Evolutionary conservation across 2,888 invertebrate genomes (phyloP).

Genomic region (Eilema depressum): DNA sequence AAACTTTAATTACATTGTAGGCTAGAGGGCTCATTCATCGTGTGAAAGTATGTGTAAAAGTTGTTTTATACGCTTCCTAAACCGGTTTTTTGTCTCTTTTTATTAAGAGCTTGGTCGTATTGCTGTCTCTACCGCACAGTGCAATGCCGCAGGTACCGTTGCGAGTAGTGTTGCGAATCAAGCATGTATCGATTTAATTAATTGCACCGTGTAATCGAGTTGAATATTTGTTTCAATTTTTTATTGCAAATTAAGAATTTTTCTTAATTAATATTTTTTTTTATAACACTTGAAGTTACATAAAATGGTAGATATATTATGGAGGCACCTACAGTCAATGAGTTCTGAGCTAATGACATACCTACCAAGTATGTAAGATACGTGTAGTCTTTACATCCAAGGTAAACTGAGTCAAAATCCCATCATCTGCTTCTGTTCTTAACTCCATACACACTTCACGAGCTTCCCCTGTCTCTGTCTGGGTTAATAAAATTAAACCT

Average conservation of each 20-base stretch:
- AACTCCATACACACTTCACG: too few relatives aligned
- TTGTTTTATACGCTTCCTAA: slow-evolving; percentile 56
- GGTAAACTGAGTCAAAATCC: too few relatives aligned
- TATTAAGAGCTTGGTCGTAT: slow-evolving; percentile 22
- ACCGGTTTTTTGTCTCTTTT: slow-evolving; percentile 47
- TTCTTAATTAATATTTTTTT: too few relatives aligned
- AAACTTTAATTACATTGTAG: slow-evolving; percentile 35
- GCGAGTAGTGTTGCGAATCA: slow-evolving; percentile 48
- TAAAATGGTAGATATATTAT: too few relatives aligned
- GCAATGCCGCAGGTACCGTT: slow-evolving; percentile 54
- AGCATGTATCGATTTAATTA: slow-evolving; percentile 41
- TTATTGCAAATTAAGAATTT: not conserved
- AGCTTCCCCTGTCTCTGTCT: too few relatives aligned
- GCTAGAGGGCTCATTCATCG: slow-evolving; percentile 43
- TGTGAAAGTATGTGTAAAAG: slow-evolving; percentile 65
- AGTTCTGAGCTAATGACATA: too few relatives aligned
- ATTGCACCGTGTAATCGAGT: slow-evolving; percentile 33
- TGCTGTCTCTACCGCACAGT: slow-evolving; percentile 42
- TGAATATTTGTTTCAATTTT: not conserved
- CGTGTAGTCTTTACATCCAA: too few relatives aligned
- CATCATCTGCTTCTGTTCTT: too few relatives aligned
- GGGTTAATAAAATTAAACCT: too few relatives aligned
- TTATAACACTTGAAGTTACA: too few relatives aligned
- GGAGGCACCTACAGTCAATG: too few relatives aligned
- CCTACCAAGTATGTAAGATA: too few relatives aligned